Conservation (phyloP, 2,797 vertebrate species). For the Melanotaenia boesemani region DNA sequence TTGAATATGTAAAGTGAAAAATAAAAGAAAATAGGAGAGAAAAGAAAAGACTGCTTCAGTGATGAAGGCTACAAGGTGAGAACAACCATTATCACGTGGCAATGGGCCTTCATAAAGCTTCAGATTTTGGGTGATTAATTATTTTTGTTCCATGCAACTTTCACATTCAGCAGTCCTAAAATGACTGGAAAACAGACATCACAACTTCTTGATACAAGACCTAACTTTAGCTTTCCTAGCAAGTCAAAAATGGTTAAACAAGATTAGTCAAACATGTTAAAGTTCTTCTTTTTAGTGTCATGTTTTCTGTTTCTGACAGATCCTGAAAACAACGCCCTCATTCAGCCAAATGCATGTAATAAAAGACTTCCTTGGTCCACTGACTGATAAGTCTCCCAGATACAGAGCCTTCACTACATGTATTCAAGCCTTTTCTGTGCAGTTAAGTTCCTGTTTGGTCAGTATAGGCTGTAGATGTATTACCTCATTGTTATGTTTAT, state of each 20-base stretch:
- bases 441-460: conserved; percentile 22
- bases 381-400: conserved; percentile 27
- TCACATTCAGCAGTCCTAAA: too few relatives aligned
- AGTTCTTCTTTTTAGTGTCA: conserved; percentile 8
- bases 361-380: conserved; percentile 22
- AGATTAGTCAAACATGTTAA: background rate
- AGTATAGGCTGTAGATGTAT: conserved; percentile 32
- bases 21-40: too few relatives aligned
- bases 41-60: too few relatives aligned
- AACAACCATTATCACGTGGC: too few relatives aligned
- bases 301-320: conserved; percentile 26
- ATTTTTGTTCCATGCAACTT: too few relatives aligned
- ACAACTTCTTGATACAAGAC: background rate
- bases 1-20: background rate
- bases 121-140: too few relatives aligned
- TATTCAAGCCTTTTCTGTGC: conserved; percentile 30
- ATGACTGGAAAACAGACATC: too few relatives aligned
- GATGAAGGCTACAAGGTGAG: too few relatives aligned
- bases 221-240: background rate
- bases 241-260: background rate
- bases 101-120: too few relatives aligned
- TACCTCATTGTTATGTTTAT: conserved; percentile 71
- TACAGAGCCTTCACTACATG: conserved; percentile 29
- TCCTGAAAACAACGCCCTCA: conserved; percentile 36
- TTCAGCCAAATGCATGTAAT: conserved; percentile 28